These are phyloP conservation scores for Orthosia gracilis DNA, from an alignment of 2,888 invertebrate genomes.

Conservation along the genomic window DNA sequence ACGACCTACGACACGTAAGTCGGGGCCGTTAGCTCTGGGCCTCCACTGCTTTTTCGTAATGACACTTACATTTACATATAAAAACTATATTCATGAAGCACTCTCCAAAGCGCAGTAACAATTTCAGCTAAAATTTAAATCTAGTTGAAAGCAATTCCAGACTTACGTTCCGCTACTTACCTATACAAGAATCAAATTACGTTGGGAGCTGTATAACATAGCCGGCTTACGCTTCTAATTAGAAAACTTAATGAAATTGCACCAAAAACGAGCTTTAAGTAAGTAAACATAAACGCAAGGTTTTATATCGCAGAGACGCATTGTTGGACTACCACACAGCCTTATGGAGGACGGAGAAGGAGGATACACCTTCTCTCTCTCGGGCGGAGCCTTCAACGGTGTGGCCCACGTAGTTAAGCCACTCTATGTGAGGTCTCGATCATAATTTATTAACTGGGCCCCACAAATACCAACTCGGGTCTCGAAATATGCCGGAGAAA, in stretches of 20 bases:
- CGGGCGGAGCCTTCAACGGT: constrained; percentile 83
- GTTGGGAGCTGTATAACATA: constrained; percentile 40
- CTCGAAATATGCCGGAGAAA: constrained; percentile 80
- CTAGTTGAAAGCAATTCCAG: constrained; percentile 37
- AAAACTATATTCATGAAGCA: neutral
- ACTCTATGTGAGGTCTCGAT: constrained; percentile 88
- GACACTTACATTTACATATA: neutral
- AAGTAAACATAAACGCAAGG: constrained; percentile 68
- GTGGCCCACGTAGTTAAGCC: constrained; percentile 84
- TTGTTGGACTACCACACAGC: constrained; percentile 56
- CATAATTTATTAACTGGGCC: constrained; percentile 88
- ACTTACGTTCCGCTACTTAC: constrained; percentile 59
- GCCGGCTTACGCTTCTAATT: constrained; percentile 61
- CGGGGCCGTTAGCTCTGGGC: too few relatives aligned
- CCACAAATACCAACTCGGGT: constrained; percentile 79
- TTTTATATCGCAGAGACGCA: constrained; percentile 64
- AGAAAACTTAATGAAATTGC: constrained; percentile 74
- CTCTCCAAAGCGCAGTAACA: neutral
- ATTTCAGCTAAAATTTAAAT: constrained; percentile 15
- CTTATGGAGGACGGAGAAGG: constrained; percentile 54
- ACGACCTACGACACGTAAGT: too few relatives aligned
- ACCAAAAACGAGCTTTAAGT: constrained; percentile 66
- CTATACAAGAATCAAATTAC: constrained; percentile 55
- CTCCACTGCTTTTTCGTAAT: too few relatives aligned
- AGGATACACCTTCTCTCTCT: constrained; percentile 70